Base-by-base conservation (phyloP, 2,113 vertebrate genomes). In the Solea senegalensis region DNA sequence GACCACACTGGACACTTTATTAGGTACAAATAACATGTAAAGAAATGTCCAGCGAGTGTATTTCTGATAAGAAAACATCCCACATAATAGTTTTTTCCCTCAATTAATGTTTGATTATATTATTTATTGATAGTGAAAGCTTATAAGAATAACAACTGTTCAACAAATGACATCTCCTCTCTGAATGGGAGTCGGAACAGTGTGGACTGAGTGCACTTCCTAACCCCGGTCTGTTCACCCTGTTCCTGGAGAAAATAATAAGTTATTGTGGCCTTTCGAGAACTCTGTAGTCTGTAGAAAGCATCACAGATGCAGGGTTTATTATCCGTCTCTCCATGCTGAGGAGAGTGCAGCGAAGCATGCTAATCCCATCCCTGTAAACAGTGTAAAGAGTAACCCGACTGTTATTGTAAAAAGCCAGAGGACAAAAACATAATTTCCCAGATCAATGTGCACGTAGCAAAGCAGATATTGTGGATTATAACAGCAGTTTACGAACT, bases 171-270 rank as follows among this genome's bases (percentile, higher is more conserved):
- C 13, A 60, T 75, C 28, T 65, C 39, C 8, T 44, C 27, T 62
- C 0, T 55, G 43, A 68, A 62, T 63, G 44, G 40, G 8, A 54
- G 21, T 34, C 28, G 61, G 49, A 65, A 39, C 65, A 70, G 65
- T 75, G 66, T 64, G 63, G 14, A 26, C 43, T 43, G 62, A 59
- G 51, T 76, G 48, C 72, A 48, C 68, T 59, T 21, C 5, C 46
- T 53, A 45, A 62, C 21, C 58, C 5, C 39, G 51, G 72, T 45
- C 21, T 70, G 27, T 53, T 54, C 0, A 7, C 53, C 64, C 64
- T 54, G 52, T 69, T 48, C 14, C 40, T 39, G 26, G 1, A n/a
- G 2, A 39, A 15, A 54, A 59, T 16, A 57, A 41, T 44, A 9
- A 27, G 14, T 41, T 13, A 8, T 9, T 26, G n/a, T 51, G 16